phyloP scores from a whole-genome alignment of 2,113 vertebrate species.

The Clarias macrocephalus region DNA sequence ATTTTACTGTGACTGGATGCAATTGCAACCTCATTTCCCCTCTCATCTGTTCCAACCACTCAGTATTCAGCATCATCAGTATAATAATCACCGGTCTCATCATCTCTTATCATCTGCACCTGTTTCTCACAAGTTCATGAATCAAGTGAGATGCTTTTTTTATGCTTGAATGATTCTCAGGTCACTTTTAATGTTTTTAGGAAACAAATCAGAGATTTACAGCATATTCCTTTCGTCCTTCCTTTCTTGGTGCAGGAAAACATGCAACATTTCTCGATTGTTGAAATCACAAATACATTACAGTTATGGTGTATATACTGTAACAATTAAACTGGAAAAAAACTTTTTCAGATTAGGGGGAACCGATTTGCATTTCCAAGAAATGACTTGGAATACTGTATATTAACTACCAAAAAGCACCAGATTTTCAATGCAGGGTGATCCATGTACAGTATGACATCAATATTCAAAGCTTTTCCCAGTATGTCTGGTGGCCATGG shows the following conservation, averaged over 20 bases:
- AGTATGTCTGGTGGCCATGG: neutral
- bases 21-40: no score
- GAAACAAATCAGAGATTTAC: neutral
- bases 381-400: neutral
- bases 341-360: neutral
- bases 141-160: no score
- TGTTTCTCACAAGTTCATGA: no score
- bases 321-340: neutral
- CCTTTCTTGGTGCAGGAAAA: neutral
- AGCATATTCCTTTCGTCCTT: neutral
- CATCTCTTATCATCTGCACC: no score
- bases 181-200: neutral
- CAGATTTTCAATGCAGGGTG: neutral
- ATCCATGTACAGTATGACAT: neutral
- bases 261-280: neutral
- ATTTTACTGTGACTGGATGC: no score
- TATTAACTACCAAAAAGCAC: neutral
- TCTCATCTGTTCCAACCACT: no score
- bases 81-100: no score
- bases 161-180: neutral
- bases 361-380: neutral
- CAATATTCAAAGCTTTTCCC: neutral
- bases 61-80: no score
- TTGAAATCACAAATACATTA: neutral
- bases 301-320: neutral